Percentiles rank a stretch among this genome's conserved stretches.
Evolutionary conservation across 2,113 vertebrate genomes (phyloP).

Genomic region (Lanius ludovicianus): DNA sequence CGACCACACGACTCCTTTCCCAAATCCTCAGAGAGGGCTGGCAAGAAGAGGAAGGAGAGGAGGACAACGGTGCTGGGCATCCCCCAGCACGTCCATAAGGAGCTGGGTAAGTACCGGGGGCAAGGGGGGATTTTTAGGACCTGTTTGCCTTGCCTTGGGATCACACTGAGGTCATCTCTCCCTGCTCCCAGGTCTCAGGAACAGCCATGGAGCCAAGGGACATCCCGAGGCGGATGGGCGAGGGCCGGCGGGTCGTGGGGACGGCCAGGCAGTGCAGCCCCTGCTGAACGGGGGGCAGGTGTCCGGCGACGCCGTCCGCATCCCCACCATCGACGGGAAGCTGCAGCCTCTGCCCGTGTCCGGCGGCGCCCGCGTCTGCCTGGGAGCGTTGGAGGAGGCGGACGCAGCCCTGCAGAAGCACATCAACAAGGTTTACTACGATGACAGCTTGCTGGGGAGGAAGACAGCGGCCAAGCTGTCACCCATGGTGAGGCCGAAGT

Average conservation of each 20-base stretch:
- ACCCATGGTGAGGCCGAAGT: conserved; percentile 82
- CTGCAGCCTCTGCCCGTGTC: neutral
- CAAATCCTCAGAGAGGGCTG: conserved; percentile 74
- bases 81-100: conserved; percentile 92
- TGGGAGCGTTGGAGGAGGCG: conserved; percentile 67
- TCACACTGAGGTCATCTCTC: accelerated
- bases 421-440: conserved; percentile 78
- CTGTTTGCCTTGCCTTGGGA: neutral
- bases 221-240: neutral
- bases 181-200: conserved; percentile 61
- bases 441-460: conserved; percentile 78
- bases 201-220: neutral
- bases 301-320: conserved; percentile 65
- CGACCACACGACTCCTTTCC: conserved; percentile 87
- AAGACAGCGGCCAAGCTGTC: conserved; percentile 71
- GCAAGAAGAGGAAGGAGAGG: conserved; percentile 80
- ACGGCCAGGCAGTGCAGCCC: conserved; percentile 17
- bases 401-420: conserved; percentile 77
- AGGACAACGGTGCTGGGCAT: conserved; percentile 94
- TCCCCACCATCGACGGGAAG: conserved; percentile 86
- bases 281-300: conserved; percentile 55
- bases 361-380: conserved; percentile 76
- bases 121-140: neutral
- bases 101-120: conserved; percentile 78
- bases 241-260: neutral